Base-by-base conservation (phyloP, 53 echinoderm and acorn worm genomes). In the Crossaster papposus region DNA sequence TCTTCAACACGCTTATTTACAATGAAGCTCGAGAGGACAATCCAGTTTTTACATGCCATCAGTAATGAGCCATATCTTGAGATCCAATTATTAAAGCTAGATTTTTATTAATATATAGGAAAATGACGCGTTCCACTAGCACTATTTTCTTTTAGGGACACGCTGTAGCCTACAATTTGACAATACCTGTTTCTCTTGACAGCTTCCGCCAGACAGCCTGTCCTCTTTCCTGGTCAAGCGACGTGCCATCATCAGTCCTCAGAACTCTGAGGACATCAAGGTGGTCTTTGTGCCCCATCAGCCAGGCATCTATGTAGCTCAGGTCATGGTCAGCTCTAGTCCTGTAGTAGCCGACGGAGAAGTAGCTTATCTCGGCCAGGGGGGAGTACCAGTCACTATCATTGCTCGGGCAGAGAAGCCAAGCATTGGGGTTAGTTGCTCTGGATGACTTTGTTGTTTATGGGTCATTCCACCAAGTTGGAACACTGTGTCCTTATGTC, bases 401-500 rank as follows among this genome's bases (percentile, higher is more conserved):
- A 90, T 91, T 17, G 95, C 94, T 26, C 71, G 94, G 72, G 97
- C 97, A 70, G 97, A 97, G 80, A 88, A 89, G 30, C 95, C 95
- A 54, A 91, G 85, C 78, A 80, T 97, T 35, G 95, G 92, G 94
- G 97, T 97, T 55, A 89, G 82, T 70, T 70, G 33, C 23, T 51
- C 2, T 26, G 38, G 38, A 26, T 54, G 53, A 11, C 22, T 20
- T 80, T 54, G 54, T 26, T 30, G 15, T 52, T n/a, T 28, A 51
- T 79, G 28, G 2, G n/a, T 79, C 30, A 29, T n/a, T n/a, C n/a
- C n/a, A n/a, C n/a, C n/a, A n/a, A n/a, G n/a, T n/a, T n/a, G n/a
- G n/a, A n/a, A n/a, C n/a, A n/a, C n/a, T n/a, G n/a, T n/a, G n/a
- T n/a, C n/a, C n/a, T n/a, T n/a, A n/a, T n/a, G n/a, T n/a, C n/a